Evolutionary conservation across 2,113 vertebrate species (phyloP), one percentile per base, ranked within the genome.

Genomic region (Ageneiosus marmoratus): DNA sequence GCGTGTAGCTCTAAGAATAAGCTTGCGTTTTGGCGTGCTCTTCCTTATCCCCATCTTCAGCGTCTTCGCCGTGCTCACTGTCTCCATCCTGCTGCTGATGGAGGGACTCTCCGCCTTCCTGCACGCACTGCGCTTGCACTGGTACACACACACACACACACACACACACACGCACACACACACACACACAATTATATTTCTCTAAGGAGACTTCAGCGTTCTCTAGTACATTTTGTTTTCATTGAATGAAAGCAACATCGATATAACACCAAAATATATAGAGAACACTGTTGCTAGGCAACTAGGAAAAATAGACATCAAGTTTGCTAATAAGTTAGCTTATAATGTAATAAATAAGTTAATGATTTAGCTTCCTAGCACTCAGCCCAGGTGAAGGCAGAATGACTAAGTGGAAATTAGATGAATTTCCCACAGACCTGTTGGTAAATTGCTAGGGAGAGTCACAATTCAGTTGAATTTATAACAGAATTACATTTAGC

Each of bases 31-130:
- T 0, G 96, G 96, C 0, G 93, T 95, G 18, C 12, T 96, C 62
- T 86, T 97, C 56, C 90, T 99, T 51, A 91, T 96, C 2, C 97
- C 97, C 0, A 88, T 96, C 24, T 92, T 96, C 0, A 92, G 94
- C 0, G 89, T 96, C 65, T 99, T 99, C 41, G 95, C 94, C 22
- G 73, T 90, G 12, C 88, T 99, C 77, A 99, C 98, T 0, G 89
- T 99, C 78, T 95, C 94, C 89, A 98, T 99, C 91, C 96, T 99
- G 7, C 89, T 99, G 41, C 80, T 98, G 89, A 99, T 99, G 98
- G 98, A 99, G 90, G 98, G 98, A 3, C 95, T 99, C n/a, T 99
- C 98, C 4, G 98, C 98, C 2, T 99, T 99, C 88, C 96, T 99
- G 15, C 98, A 99, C 0, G 98, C 98, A 24, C 93, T 99, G 69